Percentiles rank a stretch among this genome's conserved stretches.
Conservation (phyloP, 2,888 invertebrate species). For the Amiota communis region DNA sequence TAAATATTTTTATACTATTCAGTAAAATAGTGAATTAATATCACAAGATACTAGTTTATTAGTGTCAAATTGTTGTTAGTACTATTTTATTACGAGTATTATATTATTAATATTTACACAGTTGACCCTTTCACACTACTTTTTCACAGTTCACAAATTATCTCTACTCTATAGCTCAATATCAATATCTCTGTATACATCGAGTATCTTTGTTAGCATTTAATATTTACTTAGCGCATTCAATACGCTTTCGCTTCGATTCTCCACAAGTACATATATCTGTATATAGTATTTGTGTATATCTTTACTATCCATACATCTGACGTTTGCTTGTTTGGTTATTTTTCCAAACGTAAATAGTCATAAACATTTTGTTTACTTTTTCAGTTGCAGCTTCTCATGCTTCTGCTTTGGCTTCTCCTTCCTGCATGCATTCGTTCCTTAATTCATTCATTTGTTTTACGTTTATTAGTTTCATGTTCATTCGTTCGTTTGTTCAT, state of each 20-base stretch:
- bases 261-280: not conserved
- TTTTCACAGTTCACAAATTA: not conserved
- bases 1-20: slow-evolving; percentile 5
- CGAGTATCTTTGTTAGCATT: too few species aligned
- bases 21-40: too few species aligned
- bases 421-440: slow-evolving; percentile 21
- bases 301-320: not conserved
- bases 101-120: slow-evolving; percentile 62
- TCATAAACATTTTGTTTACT: slow-evolving; percentile 66
- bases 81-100: not conserved
- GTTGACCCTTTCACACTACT: slow-evolving; percentile 61
- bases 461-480: too few species aligned
- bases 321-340: not conserved
- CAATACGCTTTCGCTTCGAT: not conserved
- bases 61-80: slow-evolving; percentile 16
- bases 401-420: slow-evolving; percentile 52
- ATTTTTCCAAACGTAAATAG: slow-evolving; percentile 56
- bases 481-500: slow-evolving; percentile 2
- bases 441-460: not conserved
- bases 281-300: too few species aligned
- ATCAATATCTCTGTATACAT: not conserved
- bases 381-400: slow-evolving; percentile 61
- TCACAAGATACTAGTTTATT: too few species aligned
- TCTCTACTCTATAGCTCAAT: not conserved
- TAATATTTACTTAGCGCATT: slow-evolving; percentile 10